Evolutionary conservation across 2,797 vertebrate species (phyloP).

Genomic region (Geotrypetes seraphini): DNA sequence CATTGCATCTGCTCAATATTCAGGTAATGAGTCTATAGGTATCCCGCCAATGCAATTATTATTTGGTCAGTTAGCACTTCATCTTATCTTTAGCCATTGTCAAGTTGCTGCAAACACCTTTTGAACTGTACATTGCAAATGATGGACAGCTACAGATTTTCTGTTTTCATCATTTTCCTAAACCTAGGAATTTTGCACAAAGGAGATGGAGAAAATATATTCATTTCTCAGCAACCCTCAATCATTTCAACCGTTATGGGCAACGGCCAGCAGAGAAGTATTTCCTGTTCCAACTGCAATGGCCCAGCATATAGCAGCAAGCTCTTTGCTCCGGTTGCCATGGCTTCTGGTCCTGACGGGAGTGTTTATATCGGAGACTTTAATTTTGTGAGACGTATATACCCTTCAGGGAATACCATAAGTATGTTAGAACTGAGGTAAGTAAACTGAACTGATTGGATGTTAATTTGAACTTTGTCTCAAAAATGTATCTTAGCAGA

Average conservation of each 20-base stretch:
- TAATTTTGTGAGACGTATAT: conserved; percentile 86
- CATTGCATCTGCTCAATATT: no score
- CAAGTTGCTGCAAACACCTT: no score
- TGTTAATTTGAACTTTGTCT: no score
- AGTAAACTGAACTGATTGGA: no score
- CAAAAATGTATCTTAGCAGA: no score
- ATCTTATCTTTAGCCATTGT: no score
- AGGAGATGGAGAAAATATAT: conserved; percentile 91
- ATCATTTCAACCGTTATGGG: conserved; percentile 88
- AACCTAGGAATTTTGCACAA: conserved; percentile 85
- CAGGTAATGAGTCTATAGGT: no score
- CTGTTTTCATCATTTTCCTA: background rate
- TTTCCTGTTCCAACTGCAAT: conserved; percentile 83
- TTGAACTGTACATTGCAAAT: no score
- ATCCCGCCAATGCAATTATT: no score
- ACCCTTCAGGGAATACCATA: conserved; percentile 79
- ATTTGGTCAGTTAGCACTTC: no score
- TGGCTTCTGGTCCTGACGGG: conserved; percentile 85
- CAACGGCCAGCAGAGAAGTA: conserved; percentile 84
- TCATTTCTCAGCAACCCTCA: conserved; percentile 88
- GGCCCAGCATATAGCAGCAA: conserved; percentile 79
- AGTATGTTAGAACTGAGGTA: conserved; percentile 90
- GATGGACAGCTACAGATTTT: no score
- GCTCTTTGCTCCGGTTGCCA: conserved; percentile 87
- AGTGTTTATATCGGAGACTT: conserved; percentile 92